Evolutionary conservation across 2,888 invertebrate species (phyloP), one percentile per base, ranked within the genome.

Genomic region (Hermodice carunculata): DNA sequence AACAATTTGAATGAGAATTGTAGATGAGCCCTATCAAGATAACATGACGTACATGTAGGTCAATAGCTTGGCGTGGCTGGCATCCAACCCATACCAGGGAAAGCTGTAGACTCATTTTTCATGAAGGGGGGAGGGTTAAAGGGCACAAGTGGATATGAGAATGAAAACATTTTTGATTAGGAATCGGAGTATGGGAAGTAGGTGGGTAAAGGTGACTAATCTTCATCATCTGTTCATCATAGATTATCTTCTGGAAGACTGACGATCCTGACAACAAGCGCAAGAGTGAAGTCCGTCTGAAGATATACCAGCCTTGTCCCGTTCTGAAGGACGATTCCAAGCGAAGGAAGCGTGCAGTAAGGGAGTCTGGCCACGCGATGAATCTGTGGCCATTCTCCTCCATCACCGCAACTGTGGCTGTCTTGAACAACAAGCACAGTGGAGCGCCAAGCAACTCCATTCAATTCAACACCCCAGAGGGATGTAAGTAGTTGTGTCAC

Each of bases 371-470:
- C 29, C 56, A 61, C 19, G 76, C 81, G 31, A 67, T 63, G 2
- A 73, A 76, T 51, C 71, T 85, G 24, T 81, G 81, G 48, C 79
- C 85, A 1, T 81, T 61, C 61, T 73, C 81, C 14, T 62, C 92
- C 84, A 96, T 99, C 82, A 93, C 91, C 81, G 95, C 95, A 0
- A 90, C 93, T 67, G 94, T 98, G 14, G 37, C 44, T 1, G 60
- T 44, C 5, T 40, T 24, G 24, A 60, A 60, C 37, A 31, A 31
- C 32, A 65, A 43, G 28, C 61, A 60, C 6, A 34, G 42, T 5
- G 73, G 73, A 1, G 24, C 43, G 19, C 59, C 67, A 31, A 95
- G 95, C 80, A 93, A 94, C 72, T 89, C 90, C 0, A 89, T 98
- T 32, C 19, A 32, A 17, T 67, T 73, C 56, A 60, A 91, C 75